Evolutionary conservation across 2,888 invertebrate species (phyloP).

Genomic region (Lissocephala sabroskyi): DNA sequence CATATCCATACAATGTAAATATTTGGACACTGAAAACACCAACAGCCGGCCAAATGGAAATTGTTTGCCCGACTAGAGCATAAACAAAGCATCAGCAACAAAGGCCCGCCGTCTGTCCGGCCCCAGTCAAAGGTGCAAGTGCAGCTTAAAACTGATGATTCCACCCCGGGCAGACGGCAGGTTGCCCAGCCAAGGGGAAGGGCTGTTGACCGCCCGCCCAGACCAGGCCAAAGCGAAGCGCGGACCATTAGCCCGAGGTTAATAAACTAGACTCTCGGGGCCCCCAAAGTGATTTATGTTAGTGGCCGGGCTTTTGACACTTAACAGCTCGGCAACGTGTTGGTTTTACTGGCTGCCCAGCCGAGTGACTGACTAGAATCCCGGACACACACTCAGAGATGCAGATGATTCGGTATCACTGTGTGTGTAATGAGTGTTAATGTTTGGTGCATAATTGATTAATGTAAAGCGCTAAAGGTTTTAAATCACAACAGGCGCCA

Average conservation of each 20-base stretch:
- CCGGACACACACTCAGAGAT: neutral
- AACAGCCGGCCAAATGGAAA: conserved; percentile 7
- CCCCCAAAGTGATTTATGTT: conserved; percentile 43
- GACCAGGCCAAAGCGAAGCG: no score
- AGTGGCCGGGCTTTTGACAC: conserved; percentile 49
- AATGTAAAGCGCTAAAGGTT: conserved; percentile 25
- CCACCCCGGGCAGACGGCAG: neutral
- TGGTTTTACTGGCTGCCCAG: conserved; percentile 33
- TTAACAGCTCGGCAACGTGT: conserved; percentile 45
- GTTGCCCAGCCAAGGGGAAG: no score
- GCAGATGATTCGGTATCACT: conserved; percentile 3
- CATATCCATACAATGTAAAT: conserved; percentile 38
- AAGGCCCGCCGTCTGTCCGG: neutral
- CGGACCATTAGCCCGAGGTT: conserved; percentile 43
- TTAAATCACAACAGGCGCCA: conserved; percentile 34
- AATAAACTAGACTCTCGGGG: conserved; percentile 37
- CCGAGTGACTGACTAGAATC: conserved; percentile 1
- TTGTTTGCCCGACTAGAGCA: conserved; percentile 3
- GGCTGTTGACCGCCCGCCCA: no score
- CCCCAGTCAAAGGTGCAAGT: conserved; percentile 51
- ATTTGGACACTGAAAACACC: conserved; percentile 50
- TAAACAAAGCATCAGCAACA: conserved; percentile 13
- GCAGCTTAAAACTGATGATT: conserved; percentile 17
- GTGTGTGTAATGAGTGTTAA: conserved; percentile 39
- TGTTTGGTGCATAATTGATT: conserved; percentile 35